Evolutionary conservation across 2,113 vertebrate species (phyloP).

Genomic region (Hemibagrus wyckioides): DNA sequence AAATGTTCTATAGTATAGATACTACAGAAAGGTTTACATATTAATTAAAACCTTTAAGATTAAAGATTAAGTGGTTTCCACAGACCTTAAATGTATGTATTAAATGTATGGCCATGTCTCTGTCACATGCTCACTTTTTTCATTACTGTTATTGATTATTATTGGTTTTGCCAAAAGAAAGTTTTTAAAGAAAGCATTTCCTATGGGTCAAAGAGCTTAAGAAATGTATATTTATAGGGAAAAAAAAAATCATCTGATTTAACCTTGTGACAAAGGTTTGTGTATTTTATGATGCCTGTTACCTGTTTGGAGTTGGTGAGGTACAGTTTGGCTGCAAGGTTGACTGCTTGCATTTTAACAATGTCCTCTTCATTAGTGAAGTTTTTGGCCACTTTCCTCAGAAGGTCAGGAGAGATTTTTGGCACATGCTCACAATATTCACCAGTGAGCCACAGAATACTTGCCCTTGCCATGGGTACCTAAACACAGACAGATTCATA

Average conservation of each 20-base stretch:
- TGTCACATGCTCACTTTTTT: neutral
- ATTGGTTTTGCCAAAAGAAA: neutral
- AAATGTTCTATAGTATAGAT: neutral
- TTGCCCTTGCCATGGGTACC: slow-evolving; percentile 96
- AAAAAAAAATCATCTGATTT: neutral
- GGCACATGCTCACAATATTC: slow-evolving; percentile 96
- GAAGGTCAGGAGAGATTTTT: slow-evolving; percentile 93
- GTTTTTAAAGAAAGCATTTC: neutral
- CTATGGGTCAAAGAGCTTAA: neutral
- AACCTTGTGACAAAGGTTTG: neutral
- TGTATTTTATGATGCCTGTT: neutral
- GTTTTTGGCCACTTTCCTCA: slow-evolving; percentile 90
- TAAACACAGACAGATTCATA: slow-evolving; percentile 54
- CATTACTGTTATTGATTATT: neutral
- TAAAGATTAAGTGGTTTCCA: neutral
- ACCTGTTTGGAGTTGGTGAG: slow-evolving; percentile 99
- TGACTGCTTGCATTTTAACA: slow-evolving; percentile 92
- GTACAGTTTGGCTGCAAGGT: slow-evolving; percentile 92
- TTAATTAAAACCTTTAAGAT: too few species aligned
- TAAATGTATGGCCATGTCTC: neutral
- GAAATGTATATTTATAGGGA: neutral
- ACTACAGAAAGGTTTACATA: too few species aligned
- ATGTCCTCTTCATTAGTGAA: slow-evolving; percentile 93
- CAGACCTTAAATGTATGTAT: neutral
- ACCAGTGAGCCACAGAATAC: slow-evolving; percentile 96